A percentile compares a stretch with the other conserved stretches of the same genome.
Evolutionary conservation across 2,888 invertebrate genomes (phyloP).

Genomic region (Hofmannophila pseudospretella): DNA sequence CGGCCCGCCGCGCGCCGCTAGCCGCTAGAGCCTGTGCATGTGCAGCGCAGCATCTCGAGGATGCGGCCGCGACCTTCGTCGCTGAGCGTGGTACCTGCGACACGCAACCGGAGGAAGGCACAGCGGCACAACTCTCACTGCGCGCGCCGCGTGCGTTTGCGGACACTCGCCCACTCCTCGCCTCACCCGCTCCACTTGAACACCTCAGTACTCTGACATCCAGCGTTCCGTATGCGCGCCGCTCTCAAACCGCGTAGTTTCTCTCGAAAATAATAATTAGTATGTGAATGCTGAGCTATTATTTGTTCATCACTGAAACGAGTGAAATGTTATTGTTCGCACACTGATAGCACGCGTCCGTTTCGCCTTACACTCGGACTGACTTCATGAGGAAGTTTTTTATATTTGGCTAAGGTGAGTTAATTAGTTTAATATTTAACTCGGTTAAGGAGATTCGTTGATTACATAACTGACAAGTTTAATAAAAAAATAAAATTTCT

Average conservation of each 20-base stretch:
- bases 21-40: conserved; percentile 33
- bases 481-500: background rate
- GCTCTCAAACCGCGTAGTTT: conserved; percentile 53
- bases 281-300: conserved; percentile 69
- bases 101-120: conserved; percentile 45
- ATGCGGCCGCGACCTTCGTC: conserved; percentile 41
- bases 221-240: conserved; percentile 56
- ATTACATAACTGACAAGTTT: background rate
- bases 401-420: conserved; percentile 50
- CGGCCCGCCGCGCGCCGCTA: conserved; percentile 9
- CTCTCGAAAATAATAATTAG: conserved; percentile 57
- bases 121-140: conserved; percentile 62
- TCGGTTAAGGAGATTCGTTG: too few relatives aligned
- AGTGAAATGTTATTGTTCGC: conserved; percentile 68
- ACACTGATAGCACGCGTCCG: conserved; percentile 43
- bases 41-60: conserved; percentile 57
- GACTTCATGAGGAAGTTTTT: conserved; percentile 60
- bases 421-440: conserved; percentile 13
- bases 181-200: conserved; percentile 29
- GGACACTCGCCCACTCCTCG: conserved; percentile 51
- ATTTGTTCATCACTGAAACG: conserved; percentile 55
- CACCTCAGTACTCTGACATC: conserved; percentile 55
- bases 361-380: conserved; percentile 42
- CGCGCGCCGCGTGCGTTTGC: conserved; percentile 72
- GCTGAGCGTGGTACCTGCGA: conserved; percentile 30